Conservation (phyloP, 2,797 vertebrate genomes). For the Melanotaenia boesemani region DNA sequence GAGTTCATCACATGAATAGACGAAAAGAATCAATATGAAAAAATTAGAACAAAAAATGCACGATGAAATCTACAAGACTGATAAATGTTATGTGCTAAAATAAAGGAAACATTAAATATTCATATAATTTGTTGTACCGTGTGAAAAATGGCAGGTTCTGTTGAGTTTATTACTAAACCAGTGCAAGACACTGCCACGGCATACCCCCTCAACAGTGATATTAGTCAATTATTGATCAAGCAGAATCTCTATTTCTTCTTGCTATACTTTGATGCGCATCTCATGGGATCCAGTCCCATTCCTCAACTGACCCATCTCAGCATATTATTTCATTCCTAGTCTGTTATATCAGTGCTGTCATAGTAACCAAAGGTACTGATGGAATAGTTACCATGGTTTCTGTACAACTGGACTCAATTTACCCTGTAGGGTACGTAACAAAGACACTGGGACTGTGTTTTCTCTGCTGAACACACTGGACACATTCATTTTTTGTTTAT, state of each 20-base stretch:
- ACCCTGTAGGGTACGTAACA: conserved; percentile 21
- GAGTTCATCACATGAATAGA: conserved; percentile 22
- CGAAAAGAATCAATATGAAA: neutral
- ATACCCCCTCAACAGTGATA: conserved; percentile 17
- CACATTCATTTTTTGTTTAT: conserved; percentile 1
- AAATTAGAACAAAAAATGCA: conserved; percentile 23
- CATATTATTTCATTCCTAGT: conserved; percentile 19
- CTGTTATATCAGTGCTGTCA: conserved; percentile 54
- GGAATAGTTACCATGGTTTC: conserved; percentile 71
- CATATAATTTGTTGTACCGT: too few species aligned
- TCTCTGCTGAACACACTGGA: conserved; percentile 17
- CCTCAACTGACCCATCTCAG: conserved; percentile 4
- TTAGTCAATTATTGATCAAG: conserved; percentile 55
- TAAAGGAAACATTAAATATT: neutral
- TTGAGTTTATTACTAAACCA: neutral
- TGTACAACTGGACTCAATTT: conserved; percentile 42
- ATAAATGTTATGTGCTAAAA: neutral
- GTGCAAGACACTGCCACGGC: conserved; percentile 11
- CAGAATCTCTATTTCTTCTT: conserved; percentile 31
- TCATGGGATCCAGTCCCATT: conserved; percentile 30
- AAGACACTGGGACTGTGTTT: conserved; percentile 25
- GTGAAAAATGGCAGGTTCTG: conserved; percentile 1
- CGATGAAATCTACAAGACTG: neutral
- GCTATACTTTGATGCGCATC: conserved; percentile 39
- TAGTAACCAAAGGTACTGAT: conserved; percentile 62